A percentile compares a stretch with the other conserved stretches of the same genome.
phyloP scores from a whole-genome alignment of 2,797 vertebrate genomes.

The Acestrorhynchus altus region DNA sequence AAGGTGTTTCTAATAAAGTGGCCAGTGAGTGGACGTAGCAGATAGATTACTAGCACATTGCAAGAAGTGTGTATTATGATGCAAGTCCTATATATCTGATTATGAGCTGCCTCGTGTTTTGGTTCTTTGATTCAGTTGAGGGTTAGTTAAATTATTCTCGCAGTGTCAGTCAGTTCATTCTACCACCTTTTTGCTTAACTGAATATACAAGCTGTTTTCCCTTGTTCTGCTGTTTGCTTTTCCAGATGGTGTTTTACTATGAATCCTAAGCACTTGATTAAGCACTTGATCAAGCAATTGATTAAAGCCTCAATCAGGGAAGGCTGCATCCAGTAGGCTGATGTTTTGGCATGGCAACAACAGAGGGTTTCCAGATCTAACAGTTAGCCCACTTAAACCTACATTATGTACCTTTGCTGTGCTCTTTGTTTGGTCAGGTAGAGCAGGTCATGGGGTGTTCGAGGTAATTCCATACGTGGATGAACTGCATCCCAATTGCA shows the following conservation, averaged over 20 bases:
- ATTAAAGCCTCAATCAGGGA: conserved; percentile 15
- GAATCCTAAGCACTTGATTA: conserved; percentile 6
- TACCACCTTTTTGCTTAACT: conserved; percentile 4
- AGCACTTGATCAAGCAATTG: conserved; percentile 20
- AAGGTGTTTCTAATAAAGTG: background rate
- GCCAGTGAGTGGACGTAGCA: too few relatives aligned
- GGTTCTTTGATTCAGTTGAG: background rate
- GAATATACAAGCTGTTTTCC: conserved; percentile 9
- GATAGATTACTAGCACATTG: background rate
- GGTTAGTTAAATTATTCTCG: background rate
- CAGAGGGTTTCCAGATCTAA: background rate
- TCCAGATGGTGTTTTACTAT: conserved; percentile 29
- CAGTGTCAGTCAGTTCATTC: background rate
- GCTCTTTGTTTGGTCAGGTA: background rate
- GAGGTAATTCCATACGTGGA: too few relatives aligned
- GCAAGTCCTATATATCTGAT: background rate
- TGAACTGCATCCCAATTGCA: too few relatives aligned
- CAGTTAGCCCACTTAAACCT: background rate
- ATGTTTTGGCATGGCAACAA: background rate
- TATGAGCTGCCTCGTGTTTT: background rate
- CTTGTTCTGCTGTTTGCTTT: background rate
- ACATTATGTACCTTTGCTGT: background rate
- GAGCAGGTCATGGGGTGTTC: background rate
- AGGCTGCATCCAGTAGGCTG: background rate
- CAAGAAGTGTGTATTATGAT: background rate